Conservation (phyloP, 2,888 invertebrate species). For the Nesidiocoris tenuis region DNA sequence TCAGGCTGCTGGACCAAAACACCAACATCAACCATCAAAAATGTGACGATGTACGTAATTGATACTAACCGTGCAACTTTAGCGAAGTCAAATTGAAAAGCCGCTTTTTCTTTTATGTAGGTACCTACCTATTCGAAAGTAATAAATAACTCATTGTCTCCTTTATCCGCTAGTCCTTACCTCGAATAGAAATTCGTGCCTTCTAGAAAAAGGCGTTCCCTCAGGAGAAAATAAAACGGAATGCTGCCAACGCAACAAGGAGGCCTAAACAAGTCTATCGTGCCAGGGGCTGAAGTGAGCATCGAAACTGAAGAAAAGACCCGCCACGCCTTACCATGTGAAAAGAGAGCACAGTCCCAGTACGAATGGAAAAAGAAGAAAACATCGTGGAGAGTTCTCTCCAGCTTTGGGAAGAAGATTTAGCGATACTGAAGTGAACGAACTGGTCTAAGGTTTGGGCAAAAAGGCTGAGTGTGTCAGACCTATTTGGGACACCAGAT, state of each 20-base stretch:
- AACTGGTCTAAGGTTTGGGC: neutral
- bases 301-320: neutral
- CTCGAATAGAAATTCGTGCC: neutral
- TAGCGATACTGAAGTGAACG: neutral
- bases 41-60: too few relatives aligned
- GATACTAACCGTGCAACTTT: too few relatives aligned
- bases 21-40: too few relatives aligned
- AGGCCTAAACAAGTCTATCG: neutral
- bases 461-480: conserved; percentile 18
- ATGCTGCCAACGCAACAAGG: too few relatives aligned
- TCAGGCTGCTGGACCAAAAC: too few relatives aligned
- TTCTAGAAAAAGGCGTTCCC: neutral
- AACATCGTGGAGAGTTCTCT: neutral
- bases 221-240: neutral
- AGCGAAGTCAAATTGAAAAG: too few relatives aligned
- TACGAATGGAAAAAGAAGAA: too few relatives aligned
- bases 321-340: neutral
- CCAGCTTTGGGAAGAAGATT: neutral
- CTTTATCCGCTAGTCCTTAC: neutral
- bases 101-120: too few relatives aligned
- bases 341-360: too few relatives aligned
- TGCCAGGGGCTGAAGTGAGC: neutral
- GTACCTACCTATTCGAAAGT: too few relatives aligned
- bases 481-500: conserved; percentile 1
- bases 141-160: neutral